Conservation (phyloP, 1,140 invertebrate genomes). For the Drosophila mojavensis region DNA sequence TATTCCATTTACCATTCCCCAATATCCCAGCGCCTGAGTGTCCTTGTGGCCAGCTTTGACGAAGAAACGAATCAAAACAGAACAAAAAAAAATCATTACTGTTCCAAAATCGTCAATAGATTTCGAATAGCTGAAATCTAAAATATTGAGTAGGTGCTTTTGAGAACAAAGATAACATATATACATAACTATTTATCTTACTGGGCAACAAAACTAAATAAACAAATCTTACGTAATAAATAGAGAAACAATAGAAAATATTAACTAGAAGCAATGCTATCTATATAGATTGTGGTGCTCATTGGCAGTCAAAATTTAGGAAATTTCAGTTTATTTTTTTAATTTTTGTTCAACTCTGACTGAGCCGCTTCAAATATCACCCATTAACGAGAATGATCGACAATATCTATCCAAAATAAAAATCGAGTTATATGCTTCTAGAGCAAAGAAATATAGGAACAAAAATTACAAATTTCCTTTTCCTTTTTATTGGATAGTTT, state of each 20-base stretch:
- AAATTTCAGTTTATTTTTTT: background rate
- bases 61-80: conserved; percentile 19
- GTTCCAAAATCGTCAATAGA: conserved; percentile 28
- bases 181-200: conserved; percentile 16
- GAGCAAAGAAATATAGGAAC: background rate
- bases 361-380: background rate
- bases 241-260: conserved; percentile 4
- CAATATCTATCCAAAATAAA: background rate
- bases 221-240: conserved; percentile 4
- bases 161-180: conserved; percentile 2
- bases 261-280: no score
- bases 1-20: no score
- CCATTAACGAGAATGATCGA: background rate
- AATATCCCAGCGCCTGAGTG: background rate
- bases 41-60: background rate
- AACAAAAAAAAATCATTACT: background rate
- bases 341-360: no score
- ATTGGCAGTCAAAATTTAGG: no score
- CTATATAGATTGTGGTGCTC: no score
- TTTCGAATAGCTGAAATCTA: background rate
- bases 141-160: conserved; percentile 28
- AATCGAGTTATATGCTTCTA: background rate
- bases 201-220: conserved; percentile 3
- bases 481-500: background rate
- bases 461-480: background rate